Evolutionary conservation across 2,797 vertebrate species (phyloP), one percentile per base, ranked within the genome.

Genomic region (Gymnoscopelus microlampas): DNA sequence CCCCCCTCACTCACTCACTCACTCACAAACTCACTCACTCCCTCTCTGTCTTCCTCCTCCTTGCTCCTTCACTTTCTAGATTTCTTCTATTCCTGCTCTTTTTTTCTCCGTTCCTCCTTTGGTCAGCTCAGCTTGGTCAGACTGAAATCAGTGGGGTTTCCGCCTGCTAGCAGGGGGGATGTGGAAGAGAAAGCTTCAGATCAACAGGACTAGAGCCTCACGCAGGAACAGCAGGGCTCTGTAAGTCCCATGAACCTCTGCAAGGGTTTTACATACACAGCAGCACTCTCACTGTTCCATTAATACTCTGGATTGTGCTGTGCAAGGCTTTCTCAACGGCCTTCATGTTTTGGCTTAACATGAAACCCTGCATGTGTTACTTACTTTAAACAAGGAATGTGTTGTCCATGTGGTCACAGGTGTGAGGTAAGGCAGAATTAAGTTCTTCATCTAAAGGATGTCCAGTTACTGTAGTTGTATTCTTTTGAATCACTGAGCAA

Each of bases 181-280:
- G 91, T 92, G 90, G 90, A 91, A 63, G 77, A 91, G 71, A 81
- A 93, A 84, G 84, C 85, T 92, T 68, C 74, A 63, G 63, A 83
- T 90, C 77, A 87, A 67, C 86, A 81, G 83, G 82, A 77, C 70
- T 32, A 59, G 73, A 73, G 60, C 73, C 71, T 81, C 74, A 0
- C 71, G 74, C 55, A 77, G 82, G 80, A 86, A 65, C 63, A 73
- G 84, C 60, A 1, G 29, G 15, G 62, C 71, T 75, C 71, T 49
- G 90, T 91, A 84, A 90, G 90, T 90, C 77, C 69, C 23, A 26
- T 2, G n/a, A 5, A 1, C 14, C 4, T 0, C 56, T 12, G 58
- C 6, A 3, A 26, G 26, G 26, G 39, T 8, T 44, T 35, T 7
- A 35, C 32, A 44, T 44, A 44, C 8, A 44, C 7, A 9, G 39